Conservation (phyloP, 2,113 vertebrate genomes). For the Terrapene triunguis region DNA sequence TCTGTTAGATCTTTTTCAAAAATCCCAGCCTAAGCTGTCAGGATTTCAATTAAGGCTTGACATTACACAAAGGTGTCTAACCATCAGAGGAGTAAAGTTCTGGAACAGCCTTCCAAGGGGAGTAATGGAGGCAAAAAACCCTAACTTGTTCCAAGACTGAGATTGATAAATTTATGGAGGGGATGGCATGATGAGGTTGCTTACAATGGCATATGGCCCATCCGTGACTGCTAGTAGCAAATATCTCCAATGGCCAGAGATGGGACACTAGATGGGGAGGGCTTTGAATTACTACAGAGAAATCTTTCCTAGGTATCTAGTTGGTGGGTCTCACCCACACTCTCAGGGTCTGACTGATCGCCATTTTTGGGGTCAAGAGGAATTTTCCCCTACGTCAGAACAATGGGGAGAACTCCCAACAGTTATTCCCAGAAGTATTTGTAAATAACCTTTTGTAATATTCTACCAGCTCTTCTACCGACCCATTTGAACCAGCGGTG, state of each 20-base stretch:
- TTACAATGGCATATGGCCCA: not conserved
- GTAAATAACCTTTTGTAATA: constrained; percentile 1
- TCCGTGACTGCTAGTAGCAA: not conserved
- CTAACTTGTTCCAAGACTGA: not conserved
- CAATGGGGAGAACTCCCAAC: not conserved
- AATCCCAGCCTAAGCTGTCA: not conserved
- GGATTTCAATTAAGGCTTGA: not conserved
- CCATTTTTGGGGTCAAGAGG: not conserved
- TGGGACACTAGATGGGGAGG: not conserved
- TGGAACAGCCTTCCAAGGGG: not conserved
- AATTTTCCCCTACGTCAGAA: not conserved
- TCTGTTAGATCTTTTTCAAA: not conserved
- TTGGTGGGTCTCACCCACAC: no score
- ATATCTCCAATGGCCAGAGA: not conserved
- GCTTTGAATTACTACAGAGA: no score
- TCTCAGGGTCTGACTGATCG: not conserved
- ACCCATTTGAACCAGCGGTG: not conserved
- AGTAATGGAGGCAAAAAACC: not conserved
- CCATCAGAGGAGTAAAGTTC: not conserved
- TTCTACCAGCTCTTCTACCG: not conserved
- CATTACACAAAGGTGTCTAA: not conserved
- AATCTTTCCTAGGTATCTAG: no score
- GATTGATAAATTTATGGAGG: not conserved
- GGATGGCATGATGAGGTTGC: not conserved
- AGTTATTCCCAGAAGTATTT: not conserved